phyloP scores from a whole-genome alignment of 1,140 invertebrate species.

The Portunus trituberculatus region DNA sequence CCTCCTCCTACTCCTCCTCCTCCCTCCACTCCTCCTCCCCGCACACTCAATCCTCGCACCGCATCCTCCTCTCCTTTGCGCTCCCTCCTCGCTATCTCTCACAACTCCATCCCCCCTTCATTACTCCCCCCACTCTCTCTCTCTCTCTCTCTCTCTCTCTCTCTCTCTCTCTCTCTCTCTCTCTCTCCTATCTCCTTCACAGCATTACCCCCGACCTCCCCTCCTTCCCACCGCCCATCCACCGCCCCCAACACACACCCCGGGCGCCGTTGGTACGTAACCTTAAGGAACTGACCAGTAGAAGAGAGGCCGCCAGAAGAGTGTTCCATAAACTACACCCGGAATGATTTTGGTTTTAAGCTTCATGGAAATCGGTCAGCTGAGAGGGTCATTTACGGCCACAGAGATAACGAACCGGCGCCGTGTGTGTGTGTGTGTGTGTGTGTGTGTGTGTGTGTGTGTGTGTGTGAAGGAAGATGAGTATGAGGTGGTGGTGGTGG shows the following conservation, averaged over 20 bases:
- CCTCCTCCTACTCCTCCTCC: background rate
- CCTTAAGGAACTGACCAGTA: conserved; percentile 16
- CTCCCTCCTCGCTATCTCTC: background rate
- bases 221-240: background rate
- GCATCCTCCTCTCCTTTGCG: background rate
- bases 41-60: background rate
- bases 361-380: conserved; percentile 69
- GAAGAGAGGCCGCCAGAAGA: conserved; percentile 12
- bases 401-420: conserved; percentile 64
- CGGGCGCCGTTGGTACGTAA: background rate
- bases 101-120: too few species aligned
- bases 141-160: background rate
- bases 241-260: background rate
- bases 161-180: too few species aligned
- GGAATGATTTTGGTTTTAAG: conserved; percentile 71
- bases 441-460: too few species aligned
- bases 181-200: too few species aligned
- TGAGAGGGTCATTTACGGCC: conserved; percentile 48
- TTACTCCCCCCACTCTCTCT: background rate
- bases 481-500: background rate
- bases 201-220: background rate
- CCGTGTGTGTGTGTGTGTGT: background rate
- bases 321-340: conserved; percentile 51
- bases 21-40: background rate
- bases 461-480: background rate